phyloP scores from a whole-genome alignment of 2,888 invertebrate genomes.

The Zele albiditarsus region DNA sequence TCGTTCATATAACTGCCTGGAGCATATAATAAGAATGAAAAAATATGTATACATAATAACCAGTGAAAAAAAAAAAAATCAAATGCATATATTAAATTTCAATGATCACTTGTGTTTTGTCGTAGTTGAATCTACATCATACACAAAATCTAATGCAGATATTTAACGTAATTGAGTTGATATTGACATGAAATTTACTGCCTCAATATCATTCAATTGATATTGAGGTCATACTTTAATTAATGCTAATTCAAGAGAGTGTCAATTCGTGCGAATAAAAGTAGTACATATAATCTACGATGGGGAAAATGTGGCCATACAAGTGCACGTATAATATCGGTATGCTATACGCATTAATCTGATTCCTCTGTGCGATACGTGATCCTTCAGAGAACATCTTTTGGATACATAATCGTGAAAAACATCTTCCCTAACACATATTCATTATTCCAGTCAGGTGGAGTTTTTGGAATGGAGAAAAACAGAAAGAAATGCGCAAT shows the following conservation, averaged over 20 bases:
- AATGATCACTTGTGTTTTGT: no score
- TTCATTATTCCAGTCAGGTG: not conserved
- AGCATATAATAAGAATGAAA: not conserved
- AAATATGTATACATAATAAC: not conserved
- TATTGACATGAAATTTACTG: not conserved
- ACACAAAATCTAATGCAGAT: no score
- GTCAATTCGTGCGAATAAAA: slow-evolving; percentile 43
- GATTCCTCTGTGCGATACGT: slow-evolving; percentile 18
- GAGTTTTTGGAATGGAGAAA: not conserved
- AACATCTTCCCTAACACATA: not conserved
- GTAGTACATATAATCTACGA: slow-evolving; percentile 34
- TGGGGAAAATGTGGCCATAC: slow-evolving; percentile 8
- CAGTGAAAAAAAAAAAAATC: not conserved
- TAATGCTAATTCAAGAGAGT: slow-evolving; percentile 40
- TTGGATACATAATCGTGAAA: slow-evolving; percentile 21
- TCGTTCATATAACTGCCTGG: not conserved
- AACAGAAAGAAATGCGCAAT: not conserved
- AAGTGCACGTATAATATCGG: slow-evolving; percentile 24
- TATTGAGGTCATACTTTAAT: slow-evolving; percentile 34
- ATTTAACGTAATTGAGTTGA: not conserved
- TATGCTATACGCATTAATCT: slow-evolving; percentile 22
- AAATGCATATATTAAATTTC: not conserved
- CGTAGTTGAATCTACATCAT: no score
- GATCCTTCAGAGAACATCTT: slow-evolving; percentile 4
- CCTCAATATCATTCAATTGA: slow-evolving; percentile 18